Evolutionary conservation across 2,888 invertebrate genomes (phyloP), one percentile per base, ranked within the genome.

Genomic region (Archaeoteleia sp.): DNA sequence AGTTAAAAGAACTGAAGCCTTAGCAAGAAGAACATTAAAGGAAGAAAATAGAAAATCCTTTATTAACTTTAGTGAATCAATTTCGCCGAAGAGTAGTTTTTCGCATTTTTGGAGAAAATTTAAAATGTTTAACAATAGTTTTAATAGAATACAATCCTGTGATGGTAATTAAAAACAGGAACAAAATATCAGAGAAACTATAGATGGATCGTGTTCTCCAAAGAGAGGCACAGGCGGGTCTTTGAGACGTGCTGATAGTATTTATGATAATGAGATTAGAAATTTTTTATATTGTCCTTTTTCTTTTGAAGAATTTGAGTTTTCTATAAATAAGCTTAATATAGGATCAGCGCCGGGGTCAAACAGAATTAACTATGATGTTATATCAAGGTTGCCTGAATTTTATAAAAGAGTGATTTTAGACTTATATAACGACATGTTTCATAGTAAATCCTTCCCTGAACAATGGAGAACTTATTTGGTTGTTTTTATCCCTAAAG

Each of bases 401-500:
- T 61, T 40, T 23, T 54, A 45, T 14, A 25, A 46, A 25, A 25
- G 43, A 14, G 14, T 58, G 1, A n/a, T 62, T 0, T 10, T 62
- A 1, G 58, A 58, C n/a, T 9, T 67, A 12, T 55, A 29, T 15
- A 67, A 67, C 14, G 45, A 46, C 14, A 45, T 61, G 32, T 40
- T 55, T 15, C 7, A 20, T 12, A n/a, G 1, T 1, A 15, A 39
- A n/a, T 7, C 9, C 1, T 62, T 62, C 13, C 67, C 71, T 7
- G 34, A 46, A 5, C 35, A 53, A 8, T 72, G 67, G 60, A 62
- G 13, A 10, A n/a, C 8, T 0, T 72, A 45, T 29, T 6, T 65
- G 1, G 32, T 69, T n/a, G 29, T 45, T 10, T 57, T 71, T 13
- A 57, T 67, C 0, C 71, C 69, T 0, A 67, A 71, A 54, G 25